Evolutionary conservation across 2,797 vertebrate species (phyloP).

Genomic region (Nannoperca australis): DNA sequence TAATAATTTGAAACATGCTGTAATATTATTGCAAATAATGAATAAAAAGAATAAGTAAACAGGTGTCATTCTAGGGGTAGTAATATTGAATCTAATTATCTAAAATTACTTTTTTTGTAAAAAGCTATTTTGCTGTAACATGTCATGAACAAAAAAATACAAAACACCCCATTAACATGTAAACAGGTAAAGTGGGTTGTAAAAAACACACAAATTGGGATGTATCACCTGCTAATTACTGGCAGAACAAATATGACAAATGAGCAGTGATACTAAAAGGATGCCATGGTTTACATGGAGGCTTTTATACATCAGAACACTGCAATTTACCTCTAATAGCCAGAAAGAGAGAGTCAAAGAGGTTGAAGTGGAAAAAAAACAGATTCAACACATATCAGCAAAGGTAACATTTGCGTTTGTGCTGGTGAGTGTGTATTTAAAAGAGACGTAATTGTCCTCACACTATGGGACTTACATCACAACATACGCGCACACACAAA

Average conservation of each 20-base stretch:
- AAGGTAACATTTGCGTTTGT: conserved; percentile 20
- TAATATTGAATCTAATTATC: conserved; percentile 68
- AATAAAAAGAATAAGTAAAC: conserved; percentile 45
- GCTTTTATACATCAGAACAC: conserved; percentile 62
- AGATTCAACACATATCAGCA: conserved; percentile 40
- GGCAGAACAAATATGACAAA: conserved; percentile 69
- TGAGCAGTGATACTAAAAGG: conserved; percentile 75
- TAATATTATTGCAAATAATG: conserved; percentile 34
- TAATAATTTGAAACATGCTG: conserved; percentile 25
- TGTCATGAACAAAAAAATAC: conserved; percentile 55
- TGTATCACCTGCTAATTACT: conserved; percentile 75
- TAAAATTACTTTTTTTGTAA: conserved; percentile 42
- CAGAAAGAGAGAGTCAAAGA: conserved; percentile 68
- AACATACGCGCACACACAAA: conserved; percentile 1
- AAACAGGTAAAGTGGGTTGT: conserved; percentile 62
- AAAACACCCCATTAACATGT: conserved; percentile 62
- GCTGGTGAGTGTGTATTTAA: conserved; percentile 1
- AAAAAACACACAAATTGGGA: conserved; percentile 53
- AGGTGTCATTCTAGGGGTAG: conserved; percentile 41
- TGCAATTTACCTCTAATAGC: conserved; percentile 67
- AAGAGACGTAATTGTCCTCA: conserved; percentile 33
- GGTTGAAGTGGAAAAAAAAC: conserved; percentile 47
- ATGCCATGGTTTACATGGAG: conserved; percentile 59
- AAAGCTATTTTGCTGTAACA: conserved; percentile 61
- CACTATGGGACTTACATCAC: not conserved